phyloP scores from a whole-genome alignment of 2,888 invertebrate species.

The Abrostola tripartita region DNA sequence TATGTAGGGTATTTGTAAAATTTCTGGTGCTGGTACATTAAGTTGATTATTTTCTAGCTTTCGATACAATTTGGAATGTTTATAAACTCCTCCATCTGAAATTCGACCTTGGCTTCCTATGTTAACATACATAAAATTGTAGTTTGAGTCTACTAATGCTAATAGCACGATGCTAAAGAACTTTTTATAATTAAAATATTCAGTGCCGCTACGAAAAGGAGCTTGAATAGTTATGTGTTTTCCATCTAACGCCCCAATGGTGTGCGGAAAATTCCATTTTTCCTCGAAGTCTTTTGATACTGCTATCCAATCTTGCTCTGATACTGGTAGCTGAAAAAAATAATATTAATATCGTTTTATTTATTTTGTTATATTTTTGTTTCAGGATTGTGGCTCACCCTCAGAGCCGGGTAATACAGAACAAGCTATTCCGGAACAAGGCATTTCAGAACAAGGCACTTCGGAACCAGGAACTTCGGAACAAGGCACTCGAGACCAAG shows the following conservation, averaged over 20 bases:
- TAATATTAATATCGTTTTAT: slow-evolving; percentile 12
- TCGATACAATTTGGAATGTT: slow-evolving; percentile 36
- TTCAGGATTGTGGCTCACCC: slow-evolving; percentile 37
- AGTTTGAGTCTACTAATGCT: slow-evolving; percentile 41
- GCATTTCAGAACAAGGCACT: slow-evolving; percentile 20
- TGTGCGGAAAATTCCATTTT: slow-evolving; percentile 36
- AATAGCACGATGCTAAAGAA: slow-evolving; percentile 43
- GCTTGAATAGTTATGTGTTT: too few relatives aligned
- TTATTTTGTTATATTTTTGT: too few relatives aligned
- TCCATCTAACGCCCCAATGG: slow-evolving; percentile 35
- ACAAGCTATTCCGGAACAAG: slow-evolving; percentile 30
- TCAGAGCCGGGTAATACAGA: slow-evolving; percentile 26
- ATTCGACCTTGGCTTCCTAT: slow-evolving; percentile 36
- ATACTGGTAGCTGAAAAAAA: slow-evolving; percentile 27
- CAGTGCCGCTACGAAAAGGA: too few relatives aligned
- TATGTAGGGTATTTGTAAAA: slow-evolving; percentile 39
- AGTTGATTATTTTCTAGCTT: slow-evolving; percentile 36
- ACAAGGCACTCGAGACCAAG: slow-evolving; percentile 33
- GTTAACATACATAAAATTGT: slow-evolving; percentile 41
- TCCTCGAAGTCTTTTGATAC: slow-evolving; percentile 32
- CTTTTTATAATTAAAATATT: too few relatives aligned
- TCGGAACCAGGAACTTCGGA: slow-evolving; percentile 30
- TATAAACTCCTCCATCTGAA: slow-evolving; percentile 39
- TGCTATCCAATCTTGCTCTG: slow-evolving; percentile 25
- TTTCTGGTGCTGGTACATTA: slow-evolving; percentile 37